These are phyloP conservation scores for Quadriops clusia DNA, from an alignment of 2,888 invertebrate genomes.

Conservation along the genomic window DNA sequence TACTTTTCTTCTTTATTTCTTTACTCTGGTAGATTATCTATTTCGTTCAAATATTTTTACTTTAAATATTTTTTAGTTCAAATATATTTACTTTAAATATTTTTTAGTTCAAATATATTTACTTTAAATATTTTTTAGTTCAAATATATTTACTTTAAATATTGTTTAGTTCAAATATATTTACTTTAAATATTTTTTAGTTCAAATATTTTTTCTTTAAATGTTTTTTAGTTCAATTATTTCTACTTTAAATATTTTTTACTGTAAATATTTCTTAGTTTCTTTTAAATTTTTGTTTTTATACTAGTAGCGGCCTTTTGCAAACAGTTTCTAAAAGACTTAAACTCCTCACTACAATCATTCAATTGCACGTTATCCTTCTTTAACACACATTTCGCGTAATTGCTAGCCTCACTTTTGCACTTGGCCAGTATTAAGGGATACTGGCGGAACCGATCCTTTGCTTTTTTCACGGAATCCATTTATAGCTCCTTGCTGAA, in stretches of 20 bases:
- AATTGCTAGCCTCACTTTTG: constrained; percentile 51
- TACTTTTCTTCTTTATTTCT: too few relatives aligned
- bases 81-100: too few relatives aligned
- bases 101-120: too few relatives aligned
- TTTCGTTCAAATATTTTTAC: too few relatives aligned
- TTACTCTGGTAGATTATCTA: too few relatives aligned
- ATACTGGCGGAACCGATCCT: constrained; percentile 59
- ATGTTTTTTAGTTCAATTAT: too few relatives aligned
- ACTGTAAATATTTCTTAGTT: background rate
- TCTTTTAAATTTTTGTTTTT: constrained; percentile 55
- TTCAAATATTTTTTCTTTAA: constrained; percentile 1
- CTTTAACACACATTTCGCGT: constrained; percentile 70
- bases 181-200: too few relatives aligned
- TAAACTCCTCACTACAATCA: constrained; percentile 68
- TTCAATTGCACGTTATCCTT: constrained; percentile 59
- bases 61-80: too few relatives aligned
- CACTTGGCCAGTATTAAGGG: constrained; percentile 64
- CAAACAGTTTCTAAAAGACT: constrained; percentile 61
- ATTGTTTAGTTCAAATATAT: too few relatives aligned
- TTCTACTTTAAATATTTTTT: too few relatives aligned
- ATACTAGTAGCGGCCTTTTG: constrained; percentile 53
- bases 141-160: constrained; percentile 2
- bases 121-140: too few relatives aligned
- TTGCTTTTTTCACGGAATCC: constrained; percentile 73
- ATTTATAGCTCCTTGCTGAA: constrained; percentile 35